Percentiles rank a stretch among this genome's conserved stretches.
These are phyloP conservation scores for Ariopsis seemanni DNA, from an alignment of 2,113 vertebrate genomes.

Conservation along the genomic window DNA sequence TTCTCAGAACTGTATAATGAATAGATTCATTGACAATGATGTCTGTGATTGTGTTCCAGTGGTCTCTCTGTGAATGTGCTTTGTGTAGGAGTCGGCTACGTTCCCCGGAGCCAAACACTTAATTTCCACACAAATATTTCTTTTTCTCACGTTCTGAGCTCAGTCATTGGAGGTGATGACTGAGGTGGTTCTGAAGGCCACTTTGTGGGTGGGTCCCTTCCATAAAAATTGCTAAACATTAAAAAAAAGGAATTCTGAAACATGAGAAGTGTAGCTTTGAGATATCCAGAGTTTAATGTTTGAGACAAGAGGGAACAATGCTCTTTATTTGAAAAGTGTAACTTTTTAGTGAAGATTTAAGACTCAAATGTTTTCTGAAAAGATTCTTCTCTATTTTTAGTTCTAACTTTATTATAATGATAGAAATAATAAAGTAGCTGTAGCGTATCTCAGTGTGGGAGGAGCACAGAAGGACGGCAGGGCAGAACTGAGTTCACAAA, in stretches of 20 bases:
- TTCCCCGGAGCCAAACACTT: slow-evolving; percentile 21
- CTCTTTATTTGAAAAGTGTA: too few species aligned
- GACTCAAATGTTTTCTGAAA: background rate
- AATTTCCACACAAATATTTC: slow-evolving; percentile 14
- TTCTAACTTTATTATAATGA: too few species aligned
- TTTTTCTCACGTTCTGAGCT: slow-evolving; percentile 1
- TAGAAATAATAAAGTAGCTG: too few species aligned
- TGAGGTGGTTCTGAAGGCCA: background rate
- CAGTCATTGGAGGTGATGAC: background rate
- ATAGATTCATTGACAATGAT: slow-evolving; percentile 25
- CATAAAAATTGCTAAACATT: background rate
- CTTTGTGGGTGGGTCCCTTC: background rate
- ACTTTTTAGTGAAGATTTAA: too few species aligned
- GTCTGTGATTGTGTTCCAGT: background rate
- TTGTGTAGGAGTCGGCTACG: slow-evolving; percentile 3
- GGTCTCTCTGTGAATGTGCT: slow-evolving; percentile 11
- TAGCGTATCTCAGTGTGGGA: too few species aligned
- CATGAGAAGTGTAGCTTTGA: background rate
- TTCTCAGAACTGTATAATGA: slow-evolving; percentile 37
- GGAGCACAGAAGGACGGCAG: too few species aligned
- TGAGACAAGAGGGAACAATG: too few species aligned
- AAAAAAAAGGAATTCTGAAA: background rate
- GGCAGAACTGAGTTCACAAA: too few species aligned
- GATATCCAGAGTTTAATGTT: too few species aligned
- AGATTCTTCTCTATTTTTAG: too few species aligned